These are phyloP conservation scores for Silurus meridionalis DNA, from an alignment of 2,113 vertebrate species.

Conservation along the genomic window DNA sequence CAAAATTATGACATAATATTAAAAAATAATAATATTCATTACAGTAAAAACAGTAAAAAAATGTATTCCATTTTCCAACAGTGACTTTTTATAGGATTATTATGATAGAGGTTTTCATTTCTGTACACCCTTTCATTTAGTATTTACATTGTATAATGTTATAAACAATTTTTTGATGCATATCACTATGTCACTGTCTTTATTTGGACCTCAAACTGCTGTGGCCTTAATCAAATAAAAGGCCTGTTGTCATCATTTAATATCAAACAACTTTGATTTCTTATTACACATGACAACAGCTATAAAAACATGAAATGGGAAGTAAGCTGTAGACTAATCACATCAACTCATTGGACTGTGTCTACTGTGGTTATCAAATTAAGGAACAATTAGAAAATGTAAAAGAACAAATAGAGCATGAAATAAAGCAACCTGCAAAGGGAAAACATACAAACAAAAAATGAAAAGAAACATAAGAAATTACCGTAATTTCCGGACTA, in stretches of 20 bases:
- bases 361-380: not conserved
- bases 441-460: not conserved
- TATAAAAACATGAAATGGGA: not conserved
- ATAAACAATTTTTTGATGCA: not conserved
- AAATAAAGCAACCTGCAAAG: conserved; percentile 15
- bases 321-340: not conserved
- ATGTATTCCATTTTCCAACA: too few relatives aligned
- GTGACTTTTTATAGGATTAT: too few relatives aligned
- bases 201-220: not conserved
- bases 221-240: not conserved
- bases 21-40: not conserved
- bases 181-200: not conserved
- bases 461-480: not conserved
- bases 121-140: not conserved
- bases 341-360: not conserved
- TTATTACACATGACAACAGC: not conserved
- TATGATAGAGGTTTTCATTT: not conserved
- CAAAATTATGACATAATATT: too few relatives aligned
- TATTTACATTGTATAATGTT: not conserved
- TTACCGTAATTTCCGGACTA: too few relatives aligned
- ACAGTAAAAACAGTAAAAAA: not conserved
- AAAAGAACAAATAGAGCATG: not conserved
- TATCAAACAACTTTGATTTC: not conserved
- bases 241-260: not conserved
- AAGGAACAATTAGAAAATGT: not conserved